A percentile compares a stretch with the other conserved stretches of the same genome.
phyloP scores from a whole-genome alignment of 2,113 vertebrate genomes.

The Psammodynastes pulverulentus region DNA sequence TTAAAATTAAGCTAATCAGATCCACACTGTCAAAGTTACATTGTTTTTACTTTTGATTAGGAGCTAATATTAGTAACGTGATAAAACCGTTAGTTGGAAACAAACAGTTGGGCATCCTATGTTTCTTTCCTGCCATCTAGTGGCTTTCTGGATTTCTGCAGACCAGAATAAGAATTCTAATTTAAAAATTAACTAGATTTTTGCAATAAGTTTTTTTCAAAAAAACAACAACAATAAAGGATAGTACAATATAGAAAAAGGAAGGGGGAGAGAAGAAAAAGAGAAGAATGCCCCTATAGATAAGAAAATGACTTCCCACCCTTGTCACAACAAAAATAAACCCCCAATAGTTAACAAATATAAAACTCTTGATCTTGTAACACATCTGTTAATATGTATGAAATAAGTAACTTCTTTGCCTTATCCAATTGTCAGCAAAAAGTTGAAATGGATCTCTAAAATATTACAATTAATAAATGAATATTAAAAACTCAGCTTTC shows the following conservation, averaged over 20 bases:
- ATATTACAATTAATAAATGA: not conserved
- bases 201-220: not conserved
- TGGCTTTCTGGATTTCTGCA: not conserved
- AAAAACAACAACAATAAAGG: not conserved
- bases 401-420: not conserved
- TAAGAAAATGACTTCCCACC: no score
- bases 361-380: not conserved
- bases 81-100: not conserved
- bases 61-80: not conserved
- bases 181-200: not conserved
- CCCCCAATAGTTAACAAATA: not conserved
- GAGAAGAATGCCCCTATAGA: not conserved
- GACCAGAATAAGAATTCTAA: not conserved
- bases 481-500: no score
- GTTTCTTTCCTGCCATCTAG: not conserved
- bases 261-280: not conserved
- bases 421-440: not conserved
- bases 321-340: not conserved
- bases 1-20: conserved; percentile 29
- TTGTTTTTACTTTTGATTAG: not conserved
- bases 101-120: not conserved
- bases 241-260: not conserved
- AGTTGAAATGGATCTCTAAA: not conserved
- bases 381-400: not conserved
- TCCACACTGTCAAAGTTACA: not conserved